Evolutionary conservation across 2,888 invertebrate genomes (phyloP).

Genomic region (Pyrochroa serraticornis): DNA sequence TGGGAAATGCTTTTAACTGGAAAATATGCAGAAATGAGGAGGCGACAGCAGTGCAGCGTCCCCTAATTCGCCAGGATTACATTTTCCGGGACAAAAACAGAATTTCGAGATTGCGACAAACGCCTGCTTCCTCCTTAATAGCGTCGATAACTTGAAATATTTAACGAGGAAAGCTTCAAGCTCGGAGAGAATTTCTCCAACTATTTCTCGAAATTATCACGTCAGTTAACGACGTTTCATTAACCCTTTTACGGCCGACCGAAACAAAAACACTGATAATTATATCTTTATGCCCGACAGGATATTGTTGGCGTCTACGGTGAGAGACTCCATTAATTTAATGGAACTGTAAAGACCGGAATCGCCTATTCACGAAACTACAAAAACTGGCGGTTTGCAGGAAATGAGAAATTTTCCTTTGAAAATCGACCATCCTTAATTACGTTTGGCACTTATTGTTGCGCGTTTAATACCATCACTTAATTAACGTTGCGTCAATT

Average conservation of each 20-base stretch:
- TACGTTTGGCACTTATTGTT: neutral
- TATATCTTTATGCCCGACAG: conserved; percentile 3
- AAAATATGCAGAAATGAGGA: conserved; percentile 29
- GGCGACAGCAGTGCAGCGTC: conserved; percentile 20
- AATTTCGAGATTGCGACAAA: conserved; percentile 5
- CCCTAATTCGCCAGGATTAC: conserved; percentile 25
- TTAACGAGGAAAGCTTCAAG: neutral
- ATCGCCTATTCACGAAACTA: conserved; percentile 10
- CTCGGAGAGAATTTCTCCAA: neutral
- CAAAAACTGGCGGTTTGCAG: conserved; percentile 16
- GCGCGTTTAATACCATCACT: conserved; percentile 17
- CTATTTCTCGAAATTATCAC: neutral
- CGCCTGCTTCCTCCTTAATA: neutral
- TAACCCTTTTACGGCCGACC: neutral
- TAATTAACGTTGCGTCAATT: conserved; percentile 15
- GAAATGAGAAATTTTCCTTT: conserved; percentile 3
- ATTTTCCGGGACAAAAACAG: conserved; percentile 15
- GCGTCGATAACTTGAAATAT: conserved; percentile 1
- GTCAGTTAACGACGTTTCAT: neutral
- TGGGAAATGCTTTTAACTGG: conserved; percentile 19
- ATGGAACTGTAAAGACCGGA: conserved; percentile 15
- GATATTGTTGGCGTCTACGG: conserved; percentile 12
- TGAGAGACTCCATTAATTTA: conserved; percentile 14
- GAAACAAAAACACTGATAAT: conserved; percentile 12
- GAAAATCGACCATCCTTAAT: conserved; percentile 1